Percentiles rank a stretch among this genome's conserved stretches.
These are phyloP conservation scores for Xestia ashworthii DNA, from an alignment of 2,888 invertebrate genomes.

Conservation along the genomic window DNA sequence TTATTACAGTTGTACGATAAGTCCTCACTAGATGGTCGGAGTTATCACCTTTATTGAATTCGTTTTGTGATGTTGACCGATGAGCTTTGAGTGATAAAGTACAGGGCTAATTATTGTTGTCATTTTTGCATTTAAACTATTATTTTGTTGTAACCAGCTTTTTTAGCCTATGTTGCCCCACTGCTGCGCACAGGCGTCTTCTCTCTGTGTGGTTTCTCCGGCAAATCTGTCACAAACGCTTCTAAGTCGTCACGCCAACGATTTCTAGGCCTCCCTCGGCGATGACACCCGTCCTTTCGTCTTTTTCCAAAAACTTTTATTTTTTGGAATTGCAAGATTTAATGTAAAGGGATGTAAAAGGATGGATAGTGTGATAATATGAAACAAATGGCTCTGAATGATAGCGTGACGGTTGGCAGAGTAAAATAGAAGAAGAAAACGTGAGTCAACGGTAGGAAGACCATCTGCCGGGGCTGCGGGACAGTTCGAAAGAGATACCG, in stretches of 20 bases:
- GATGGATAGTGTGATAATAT: neutral
- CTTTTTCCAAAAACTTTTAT: neutral
- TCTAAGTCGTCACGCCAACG: no score
- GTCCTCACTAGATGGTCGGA: neutral
- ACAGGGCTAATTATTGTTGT: neutral
- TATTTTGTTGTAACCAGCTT: no score
- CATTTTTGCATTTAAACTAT: neutral
- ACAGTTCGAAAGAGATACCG: no score
- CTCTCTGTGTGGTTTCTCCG: no score
- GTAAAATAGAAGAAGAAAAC: neutral
- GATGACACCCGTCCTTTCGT: neutral
- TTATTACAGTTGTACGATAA: conserved; percentile 53
- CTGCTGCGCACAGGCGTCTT: no score
- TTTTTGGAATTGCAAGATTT: neutral
- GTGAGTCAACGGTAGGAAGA: neutral
- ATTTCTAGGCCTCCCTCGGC: no score
- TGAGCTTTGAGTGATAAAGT: conserved; percentile 29
- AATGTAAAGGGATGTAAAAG: neutral
- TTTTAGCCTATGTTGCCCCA: no score
- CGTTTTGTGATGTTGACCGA: conserved; percentile 72
- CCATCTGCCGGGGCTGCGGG: neutral
- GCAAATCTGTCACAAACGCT: no score
- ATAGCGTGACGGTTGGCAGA: neutral
- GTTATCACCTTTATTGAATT: conserved; percentile 76
- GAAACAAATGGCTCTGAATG: neutral